Conservation (phyloP, 2,888 invertebrate genomes). For the Apodemia duryi region DNA sequence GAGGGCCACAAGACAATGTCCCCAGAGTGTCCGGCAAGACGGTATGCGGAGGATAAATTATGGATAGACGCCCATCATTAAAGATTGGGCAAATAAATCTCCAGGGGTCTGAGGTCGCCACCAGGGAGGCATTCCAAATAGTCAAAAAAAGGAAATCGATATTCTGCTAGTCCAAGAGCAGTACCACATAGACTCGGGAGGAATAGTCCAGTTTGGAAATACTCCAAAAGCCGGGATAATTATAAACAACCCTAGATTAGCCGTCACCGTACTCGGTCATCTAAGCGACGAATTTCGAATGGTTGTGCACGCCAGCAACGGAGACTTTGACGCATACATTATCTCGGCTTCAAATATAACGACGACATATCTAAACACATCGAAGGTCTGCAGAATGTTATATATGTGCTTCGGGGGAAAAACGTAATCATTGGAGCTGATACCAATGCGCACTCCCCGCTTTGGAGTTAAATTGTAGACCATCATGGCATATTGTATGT, state of each 20-base stretch:
- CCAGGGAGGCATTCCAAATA: neutral
- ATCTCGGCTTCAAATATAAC: neutral
- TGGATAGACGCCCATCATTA: neutral
- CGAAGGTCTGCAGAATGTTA: slow-evolving; percentile 42
- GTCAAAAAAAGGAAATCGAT: neutral
- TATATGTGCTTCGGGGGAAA: too few species aligned
- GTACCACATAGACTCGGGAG: neutral
- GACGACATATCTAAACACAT: slow-evolving; percentile 71
- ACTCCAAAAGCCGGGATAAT: neutral
- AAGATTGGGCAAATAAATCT: neutral
- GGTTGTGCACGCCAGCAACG: neutral
- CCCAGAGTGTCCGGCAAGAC: neutral
- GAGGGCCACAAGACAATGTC: neutral
- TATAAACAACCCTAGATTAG: neutral
- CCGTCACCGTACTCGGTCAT: neutral
- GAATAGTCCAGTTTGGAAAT: too few species aligned
- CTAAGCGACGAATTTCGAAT: neutral
- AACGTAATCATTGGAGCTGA: too few species aligned
- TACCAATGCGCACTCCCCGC: too few species aligned
- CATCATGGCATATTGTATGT: too few species aligned
- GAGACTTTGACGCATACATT: neutral
- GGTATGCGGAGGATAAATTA: neutral
- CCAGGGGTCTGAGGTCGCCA: neutral
- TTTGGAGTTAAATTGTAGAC: too few species aligned
- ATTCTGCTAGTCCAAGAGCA: neutral